Percentiles rank a stretch among this genome's conserved stretches.
phyloP scores from a whole-genome alignment of 2,797 vertebrate species.

The Poecilia picta region DNA sequence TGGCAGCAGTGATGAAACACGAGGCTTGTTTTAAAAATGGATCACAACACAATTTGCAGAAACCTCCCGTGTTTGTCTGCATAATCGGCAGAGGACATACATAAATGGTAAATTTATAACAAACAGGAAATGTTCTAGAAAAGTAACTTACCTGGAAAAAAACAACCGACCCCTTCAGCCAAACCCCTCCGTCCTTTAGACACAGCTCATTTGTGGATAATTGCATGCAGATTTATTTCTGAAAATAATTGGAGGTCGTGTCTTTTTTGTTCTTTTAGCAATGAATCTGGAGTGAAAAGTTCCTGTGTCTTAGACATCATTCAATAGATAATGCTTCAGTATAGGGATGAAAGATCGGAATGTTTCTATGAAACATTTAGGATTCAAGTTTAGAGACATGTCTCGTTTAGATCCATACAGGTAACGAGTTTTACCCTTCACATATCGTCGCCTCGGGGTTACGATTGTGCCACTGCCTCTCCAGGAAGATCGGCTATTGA shows the following conservation, averaged over 20 bases:
- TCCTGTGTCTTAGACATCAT: background rate
- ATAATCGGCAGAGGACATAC: conserved; percentile 25
- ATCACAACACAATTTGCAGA: background rate
- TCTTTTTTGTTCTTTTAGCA: background rate
- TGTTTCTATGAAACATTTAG: background rate
- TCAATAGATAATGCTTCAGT: background rate
- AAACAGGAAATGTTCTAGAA: conserved; percentile 15
- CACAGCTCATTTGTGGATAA: conserved; percentile 5
- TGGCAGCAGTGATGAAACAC: conserved; percentile 19
- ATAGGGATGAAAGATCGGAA: background rate
- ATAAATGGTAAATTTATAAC: conserved; percentile 25
- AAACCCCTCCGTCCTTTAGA: background rate
- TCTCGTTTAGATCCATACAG: background rate
- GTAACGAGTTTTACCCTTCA: no score
- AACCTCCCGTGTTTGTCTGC: background rate
- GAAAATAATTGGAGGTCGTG: background rate
- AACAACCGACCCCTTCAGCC: background rate
- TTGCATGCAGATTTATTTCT: conserved; percentile 3
- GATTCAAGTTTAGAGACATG: background rate
- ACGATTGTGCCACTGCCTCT: no score
- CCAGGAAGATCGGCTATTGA: no score
- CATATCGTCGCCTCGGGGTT: no score
- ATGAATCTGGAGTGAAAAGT: background rate
- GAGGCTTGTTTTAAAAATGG: conserved; percentile 30
- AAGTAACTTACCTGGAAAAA: conserved; percentile 18